Base-by-base conservation (phyloP, 2,888 invertebrate genomes). In the Synergus laeviventris region DNA sequence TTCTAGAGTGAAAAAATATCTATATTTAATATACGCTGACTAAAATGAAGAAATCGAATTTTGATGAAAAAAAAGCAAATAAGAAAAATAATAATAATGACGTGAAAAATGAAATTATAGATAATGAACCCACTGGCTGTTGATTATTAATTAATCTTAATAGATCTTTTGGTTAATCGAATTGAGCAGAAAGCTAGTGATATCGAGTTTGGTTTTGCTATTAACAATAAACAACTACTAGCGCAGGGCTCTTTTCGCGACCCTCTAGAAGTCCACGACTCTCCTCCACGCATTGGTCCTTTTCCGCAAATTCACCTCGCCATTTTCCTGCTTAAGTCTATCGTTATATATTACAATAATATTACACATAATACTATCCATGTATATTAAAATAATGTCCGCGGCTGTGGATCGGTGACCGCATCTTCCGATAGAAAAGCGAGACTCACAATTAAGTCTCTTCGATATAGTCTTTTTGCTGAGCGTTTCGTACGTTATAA, bases 281-380 rank as follows among this genome's bases (percentile, higher is more conserved):
- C 78, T 81, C 82, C 81, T 78, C 83, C 82, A 81, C 82, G 82
- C 82, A 84, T 85, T 83, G 83, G 82, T 85, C 83, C 83, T 82
- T 81, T 81, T 78, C 78, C 79, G 75, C 79, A 79, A 78, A 77
- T 75, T 79, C 74, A 76, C 79, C 78, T 64, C 76, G 59, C 61
- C 84, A 81, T 79, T 83, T 85, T 84, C 86, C 84, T 83, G 80
- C 84, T 87, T 87, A 86, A 76, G 80, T 75, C 84, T 88, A 89
- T 81, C 81, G 85, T 86, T 88, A 89, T 89, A 88, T 89, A 89
- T 90, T 90, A 90, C 90, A 90, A 88, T 89, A 88, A 89, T 90
- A 90, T 90, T 90, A 91, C 90, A 90, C 87, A 88, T 90, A 90
- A 89, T 90, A 90, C 90, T 90, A 90, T 90, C 84, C 87, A 86